A percentile compares a stretch with the other conserved stretches of the same genome.
Conservation (phyloP, 2,797 vertebrate species). For the Paratrypauchen microcephalus region DNA sequence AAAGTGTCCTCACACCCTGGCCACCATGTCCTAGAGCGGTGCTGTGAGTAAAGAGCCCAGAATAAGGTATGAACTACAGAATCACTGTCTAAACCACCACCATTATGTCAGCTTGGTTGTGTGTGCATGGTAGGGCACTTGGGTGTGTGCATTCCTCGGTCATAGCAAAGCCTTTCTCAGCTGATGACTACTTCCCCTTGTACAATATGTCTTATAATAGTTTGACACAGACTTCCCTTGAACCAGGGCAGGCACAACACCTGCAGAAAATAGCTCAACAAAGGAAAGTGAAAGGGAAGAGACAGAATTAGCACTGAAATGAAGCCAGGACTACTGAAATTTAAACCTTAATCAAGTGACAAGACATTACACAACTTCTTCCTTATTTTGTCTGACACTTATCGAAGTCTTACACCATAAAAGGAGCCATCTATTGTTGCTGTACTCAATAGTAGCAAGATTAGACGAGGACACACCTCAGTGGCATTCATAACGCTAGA, state of each 20-base stretch:
- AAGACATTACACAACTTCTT: slow-evolving; percentile 26
- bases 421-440: slow-evolving; percentile 61
- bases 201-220: slow-evolving; percentile 64
- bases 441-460: slow-evolving; percentile 60
- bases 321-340: slow-evolving; percentile 32
- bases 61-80: slow-evolving; percentile 40
- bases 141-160: slow-evolving; percentile 46
- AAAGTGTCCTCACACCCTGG: slow-evolving; percentile 26
- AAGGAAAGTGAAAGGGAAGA: slow-evolving; percentile 29
- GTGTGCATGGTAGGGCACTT: slow-evolving; percentile 22
- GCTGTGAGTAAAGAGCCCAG: slow-evolving; percentile 11
- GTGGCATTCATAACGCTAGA: slow-evolving; percentile 60
- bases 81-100: slow-evolving; percentile 11
- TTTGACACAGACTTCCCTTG: slow-evolving; percentile 39
- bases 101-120: slow-evolving; percentile 15
- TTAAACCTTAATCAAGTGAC: slow-evolving; percentile 17
- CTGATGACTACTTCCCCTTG: slow-evolving; percentile 65
- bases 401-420: slow-evolving; percentile 37
- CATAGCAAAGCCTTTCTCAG: slow-evolving; percentile 34
- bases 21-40: neutral
- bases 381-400: slow-evolving; percentile 41
- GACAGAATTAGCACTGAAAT: neutral
- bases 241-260: slow-evolving; percentile 37
- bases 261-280: slow-evolving; percentile 25
- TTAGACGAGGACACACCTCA: slow-evolving; percentile 68